Percentiles rank a stretch among this genome's conserved stretches.
These are phyloP conservation scores for Nyctalus aviator DNA, from an alignment of 2,797 vertebrate genomes.

Conservation along the genomic window DNA sequence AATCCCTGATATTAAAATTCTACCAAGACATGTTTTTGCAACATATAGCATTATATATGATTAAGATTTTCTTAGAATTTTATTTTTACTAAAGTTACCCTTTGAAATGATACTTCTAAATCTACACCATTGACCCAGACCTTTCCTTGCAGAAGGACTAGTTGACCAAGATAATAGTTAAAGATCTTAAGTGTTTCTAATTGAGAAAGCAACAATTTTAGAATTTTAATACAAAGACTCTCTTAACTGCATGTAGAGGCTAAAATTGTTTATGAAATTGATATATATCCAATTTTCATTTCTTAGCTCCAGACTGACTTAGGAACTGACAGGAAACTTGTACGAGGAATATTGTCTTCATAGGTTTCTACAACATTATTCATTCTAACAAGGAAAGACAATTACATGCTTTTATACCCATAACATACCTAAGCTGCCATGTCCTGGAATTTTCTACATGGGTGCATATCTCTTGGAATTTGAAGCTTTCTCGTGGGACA, in stretches of 20 bases:
- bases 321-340: constrained; percentile 54
- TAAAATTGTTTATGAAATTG: constrained; percentile 66
- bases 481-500: constrained; percentile 36
- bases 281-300: constrained; percentile 38
- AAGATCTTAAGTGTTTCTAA: neutral
- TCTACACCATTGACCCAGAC: neutral
- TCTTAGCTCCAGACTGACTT: neutral
- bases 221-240: neutral
- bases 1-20: constrained; percentile 47
- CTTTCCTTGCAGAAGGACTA: neutral
- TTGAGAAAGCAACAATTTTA: constrained; percentile 13
- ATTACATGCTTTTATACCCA: constrained; percentile 68
- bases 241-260: neutral
- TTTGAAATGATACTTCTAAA: neutral
- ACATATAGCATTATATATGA: neutral
- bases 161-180: constrained; percentile 20
- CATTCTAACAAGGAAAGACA: constrained; percentile 67
- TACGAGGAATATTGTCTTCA: constrained; percentile 29
- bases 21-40: constrained; percentile 42
- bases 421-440: constrained; percentile 65
- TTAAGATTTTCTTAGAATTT: constrained; percentile 41
- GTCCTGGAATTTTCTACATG: constrained; percentile 63
- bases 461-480: constrained; percentile 35
- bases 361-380: constrained; percentile 60
- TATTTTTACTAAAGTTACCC: constrained; percentile 36